Evolutionary conservation across 2,888 invertebrate species (phyloP).

Genomic region (Agrotis clavis): DNA sequence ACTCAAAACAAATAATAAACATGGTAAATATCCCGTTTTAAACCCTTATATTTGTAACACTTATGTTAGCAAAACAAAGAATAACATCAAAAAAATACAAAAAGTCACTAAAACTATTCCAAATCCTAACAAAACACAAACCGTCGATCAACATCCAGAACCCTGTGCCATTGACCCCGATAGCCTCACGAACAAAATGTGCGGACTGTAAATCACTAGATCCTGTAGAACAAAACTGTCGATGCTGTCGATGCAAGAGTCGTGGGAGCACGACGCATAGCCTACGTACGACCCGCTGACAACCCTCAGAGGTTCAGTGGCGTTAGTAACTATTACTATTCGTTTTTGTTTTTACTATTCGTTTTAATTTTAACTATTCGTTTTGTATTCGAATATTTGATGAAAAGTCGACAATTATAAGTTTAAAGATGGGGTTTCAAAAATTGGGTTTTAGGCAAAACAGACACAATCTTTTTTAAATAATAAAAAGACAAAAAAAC

Average conservation of each 20-base stretch:
- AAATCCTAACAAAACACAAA: conserved; percentile 49
- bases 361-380: conserved; percentile 40
- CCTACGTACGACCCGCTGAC: conserved; percentile 60
- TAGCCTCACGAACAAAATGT: conserved; percentile 74
- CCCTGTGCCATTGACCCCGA: conserved; percentile 53
- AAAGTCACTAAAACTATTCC: conserved; percentile 10
- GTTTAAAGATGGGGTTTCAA: background rate
- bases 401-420: background rate
- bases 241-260: conserved; percentile 64
- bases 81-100: background rate
- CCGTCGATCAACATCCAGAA: conserved; percentile 52
- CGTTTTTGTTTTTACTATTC: conserved; percentile 42
- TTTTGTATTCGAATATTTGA: conserved; percentile 18
- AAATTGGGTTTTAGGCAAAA: background rate
- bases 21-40: background rate
- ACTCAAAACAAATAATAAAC: too few relatives aligned
- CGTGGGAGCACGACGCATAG: conserved; percentile 73
- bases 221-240: conserved; percentile 69
- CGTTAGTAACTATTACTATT: conserved; percentile 21
- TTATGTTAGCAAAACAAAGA: background rate
- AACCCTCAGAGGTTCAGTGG: conserved; percentile 36
- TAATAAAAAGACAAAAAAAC: background rate
- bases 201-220: conserved; percentile 76
- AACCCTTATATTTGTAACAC: too few relatives aligned
- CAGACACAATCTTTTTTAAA: background rate